These are phyloP conservation scores for Oligia fasciuncula DNA, from an alignment of 2,888 invertebrate genomes.

Conservation along the genomic window DNA sequence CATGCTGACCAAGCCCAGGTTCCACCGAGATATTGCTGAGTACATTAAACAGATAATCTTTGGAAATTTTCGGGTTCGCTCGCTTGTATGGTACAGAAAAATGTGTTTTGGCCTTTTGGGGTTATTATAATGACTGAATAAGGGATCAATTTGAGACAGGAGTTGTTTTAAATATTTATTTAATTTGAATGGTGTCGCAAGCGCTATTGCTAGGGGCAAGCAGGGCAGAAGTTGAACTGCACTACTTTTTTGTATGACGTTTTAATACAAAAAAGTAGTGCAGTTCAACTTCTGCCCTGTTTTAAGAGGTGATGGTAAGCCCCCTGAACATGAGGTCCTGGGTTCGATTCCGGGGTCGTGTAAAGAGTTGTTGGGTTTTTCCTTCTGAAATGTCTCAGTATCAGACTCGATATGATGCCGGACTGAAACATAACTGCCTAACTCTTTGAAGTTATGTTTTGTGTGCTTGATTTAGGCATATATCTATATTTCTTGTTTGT, in stretches of 20 bases:
- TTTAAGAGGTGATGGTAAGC: no score
- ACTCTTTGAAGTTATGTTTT: neutral
- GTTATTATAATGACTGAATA: constrained; percentile 32
- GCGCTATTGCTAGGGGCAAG: neutral
- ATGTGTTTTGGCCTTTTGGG: neutral
- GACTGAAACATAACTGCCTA: neutral
- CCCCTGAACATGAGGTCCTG: no score
- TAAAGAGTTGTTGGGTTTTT: neutral
- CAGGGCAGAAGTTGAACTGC: no score
- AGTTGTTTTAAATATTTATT: neutral
- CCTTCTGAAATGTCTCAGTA: neutral
- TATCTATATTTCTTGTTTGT: neutral
- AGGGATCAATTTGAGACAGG: neutral
- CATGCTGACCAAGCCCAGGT: constrained; percentile 66
- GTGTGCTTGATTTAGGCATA: neutral
- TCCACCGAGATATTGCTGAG: constrained; percentile 56
- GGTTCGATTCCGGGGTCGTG: neutral
- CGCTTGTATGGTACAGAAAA: neutral
- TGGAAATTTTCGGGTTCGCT: constrained; percentile 54
- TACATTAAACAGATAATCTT: constrained; percentile 65
- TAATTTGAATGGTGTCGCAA: neutral
- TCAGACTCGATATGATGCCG: neutral
- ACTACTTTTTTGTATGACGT: no score
- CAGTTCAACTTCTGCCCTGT: no score
- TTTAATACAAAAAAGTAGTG: no score